Conservation (phyloP, 37 sponge, comb jelly and placozoan species). For the Chondrosia reniformis region DNA sequence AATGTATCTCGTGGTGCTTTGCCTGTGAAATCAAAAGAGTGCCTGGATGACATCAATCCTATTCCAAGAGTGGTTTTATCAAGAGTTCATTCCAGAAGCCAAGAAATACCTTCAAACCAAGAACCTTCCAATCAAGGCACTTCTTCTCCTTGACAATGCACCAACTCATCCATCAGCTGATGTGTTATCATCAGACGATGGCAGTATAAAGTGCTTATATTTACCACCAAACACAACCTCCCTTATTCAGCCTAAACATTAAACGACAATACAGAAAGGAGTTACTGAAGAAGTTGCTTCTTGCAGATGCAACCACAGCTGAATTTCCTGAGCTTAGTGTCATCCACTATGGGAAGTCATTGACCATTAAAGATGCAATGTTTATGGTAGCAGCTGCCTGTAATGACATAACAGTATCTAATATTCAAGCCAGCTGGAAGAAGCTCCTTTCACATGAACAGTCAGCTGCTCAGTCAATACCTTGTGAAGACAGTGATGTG, state of each 20-base stretch:
- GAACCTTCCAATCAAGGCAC: neutral
- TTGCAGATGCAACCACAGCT: too few relatives aligned
- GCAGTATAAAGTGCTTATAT: constrained; percentile 18
- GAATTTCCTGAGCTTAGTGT: too few relatives aligned
- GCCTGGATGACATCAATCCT: constrained; percentile 27
- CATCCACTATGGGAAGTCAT: too few relatives aligned
- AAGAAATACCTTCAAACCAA: neutral
- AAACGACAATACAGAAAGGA: constrained; percentile 26
- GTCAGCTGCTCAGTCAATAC: too few relatives aligned
- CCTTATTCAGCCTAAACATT: constrained; percentile 32
- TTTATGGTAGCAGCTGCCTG: too few relatives aligned
- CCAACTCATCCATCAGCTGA: constrained; percentile 32
- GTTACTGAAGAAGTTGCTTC: constrained; percentile 5
- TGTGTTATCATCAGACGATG: neutral
- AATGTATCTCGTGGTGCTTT: neutral
- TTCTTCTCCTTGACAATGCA: constrained; percentile 38
- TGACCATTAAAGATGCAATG: too few relatives aligned
- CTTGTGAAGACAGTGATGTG: too few relatives aligned
- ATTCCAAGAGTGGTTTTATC: constrained; percentile 21
- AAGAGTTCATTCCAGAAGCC: constrained; percentile 7
- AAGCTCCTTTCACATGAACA: too few relatives aligned
- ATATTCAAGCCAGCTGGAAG: too few relatives aligned
- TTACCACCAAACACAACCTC: constrained; percentile 45
- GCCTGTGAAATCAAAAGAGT: too few relatives aligned
- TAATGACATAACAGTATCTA: too few relatives aligned